Evolutionary conservation across 1,140 invertebrate species (phyloP).

Genomic region (Pseudomyrmex dendroicus): DNA sequence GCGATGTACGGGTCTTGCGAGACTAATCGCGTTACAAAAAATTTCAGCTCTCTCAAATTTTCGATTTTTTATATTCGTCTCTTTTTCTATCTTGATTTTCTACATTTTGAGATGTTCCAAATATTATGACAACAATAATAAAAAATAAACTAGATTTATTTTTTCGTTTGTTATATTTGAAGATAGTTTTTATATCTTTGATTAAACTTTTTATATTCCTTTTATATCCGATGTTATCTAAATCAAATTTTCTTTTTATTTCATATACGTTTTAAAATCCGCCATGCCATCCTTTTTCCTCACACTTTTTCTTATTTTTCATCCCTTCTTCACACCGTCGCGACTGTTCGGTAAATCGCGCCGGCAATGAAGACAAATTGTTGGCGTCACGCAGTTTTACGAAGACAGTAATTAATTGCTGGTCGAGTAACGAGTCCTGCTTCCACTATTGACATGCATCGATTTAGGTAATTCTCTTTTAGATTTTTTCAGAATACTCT

Average conservation of each 20-base stretch:
- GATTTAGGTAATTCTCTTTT: conserved; percentile 28
- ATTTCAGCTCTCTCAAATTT: conserved; percentile 11
- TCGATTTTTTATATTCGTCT: conserved; percentile 8
- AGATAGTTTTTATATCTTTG: neutral
- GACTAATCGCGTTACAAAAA: conserved; percentile 28
- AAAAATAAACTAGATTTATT: too few relatives aligned
- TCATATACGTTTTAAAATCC: conserved; percentile 17
- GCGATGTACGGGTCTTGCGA: conserved; percentile 17
- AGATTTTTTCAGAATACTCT: neutral
- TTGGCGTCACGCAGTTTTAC: conserved; percentile 73
- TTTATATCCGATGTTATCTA: too few relatives aligned
- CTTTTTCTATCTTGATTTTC: neutral
- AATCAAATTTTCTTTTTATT: neutral
- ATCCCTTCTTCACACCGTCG: neutral
- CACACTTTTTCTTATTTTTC: conserved; percentile 29
- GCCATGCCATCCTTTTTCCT: neutral
- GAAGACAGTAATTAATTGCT: conserved; percentile 78
- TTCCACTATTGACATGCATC: conserved; percentile 34
- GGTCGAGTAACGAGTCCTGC: conserved; percentile 55
- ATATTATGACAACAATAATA: too few relatives aligned
- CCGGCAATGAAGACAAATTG: conserved; percentile 81
- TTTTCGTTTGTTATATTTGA: too few relatives aligned
- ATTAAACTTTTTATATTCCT: too few relatives aligned
- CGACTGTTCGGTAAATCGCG: conserved; percentile 73
- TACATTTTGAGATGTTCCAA: neutral